phyloP scores from a whole-genome alignment of 2,113 vertebrate species.

The Syngnathus typhle region DNA sequence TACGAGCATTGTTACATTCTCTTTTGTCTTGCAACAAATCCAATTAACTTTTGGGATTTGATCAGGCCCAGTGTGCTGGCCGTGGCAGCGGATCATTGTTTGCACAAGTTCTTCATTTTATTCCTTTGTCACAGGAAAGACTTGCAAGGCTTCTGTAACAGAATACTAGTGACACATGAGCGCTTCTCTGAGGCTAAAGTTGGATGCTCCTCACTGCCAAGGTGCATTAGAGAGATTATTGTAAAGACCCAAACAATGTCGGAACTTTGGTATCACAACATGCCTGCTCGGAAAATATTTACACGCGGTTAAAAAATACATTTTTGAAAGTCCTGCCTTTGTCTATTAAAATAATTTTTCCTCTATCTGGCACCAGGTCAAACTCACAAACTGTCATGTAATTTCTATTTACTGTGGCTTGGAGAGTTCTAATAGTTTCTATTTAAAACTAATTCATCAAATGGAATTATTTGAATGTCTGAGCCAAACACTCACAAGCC shows the following conservation, averaged over 20 bases:
- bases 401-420: neutral
- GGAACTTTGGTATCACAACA: conserved; percentile 52
- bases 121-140: conserved; percentile 64
- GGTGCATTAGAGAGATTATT: conserved; percentile 60
- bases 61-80: conserved; percentile 25
- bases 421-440: neutral
- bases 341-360: conserved; percentile 27
- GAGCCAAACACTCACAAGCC: neutral
- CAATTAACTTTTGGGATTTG: conserved; percentile 51
- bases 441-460: conserved; percentile 3
- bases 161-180: conserved; percentile 63
- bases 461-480: neutral
- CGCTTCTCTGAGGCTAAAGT: conserved; percentile 64
- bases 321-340: conserved; percentile 19
- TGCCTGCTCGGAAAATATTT: conserved; percentile 33
- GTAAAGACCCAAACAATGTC: conserved; percentile 59
- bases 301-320: conserved; percentile 32
- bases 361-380: neutral
- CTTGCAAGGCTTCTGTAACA: conserved; percentile 54
- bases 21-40: conserved; percentile 42
- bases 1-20: conserved; percentile 27
- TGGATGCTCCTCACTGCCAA: conserved; percentile 57
- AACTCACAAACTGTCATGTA: conserved; percentile 4
- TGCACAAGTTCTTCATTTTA: conserved; percentile 53
- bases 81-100: conserved; percentile 46